phyloP scores from a whole-genome alignment of 2,113 vertebrate species.

The Egretta garzetta region DNA sequence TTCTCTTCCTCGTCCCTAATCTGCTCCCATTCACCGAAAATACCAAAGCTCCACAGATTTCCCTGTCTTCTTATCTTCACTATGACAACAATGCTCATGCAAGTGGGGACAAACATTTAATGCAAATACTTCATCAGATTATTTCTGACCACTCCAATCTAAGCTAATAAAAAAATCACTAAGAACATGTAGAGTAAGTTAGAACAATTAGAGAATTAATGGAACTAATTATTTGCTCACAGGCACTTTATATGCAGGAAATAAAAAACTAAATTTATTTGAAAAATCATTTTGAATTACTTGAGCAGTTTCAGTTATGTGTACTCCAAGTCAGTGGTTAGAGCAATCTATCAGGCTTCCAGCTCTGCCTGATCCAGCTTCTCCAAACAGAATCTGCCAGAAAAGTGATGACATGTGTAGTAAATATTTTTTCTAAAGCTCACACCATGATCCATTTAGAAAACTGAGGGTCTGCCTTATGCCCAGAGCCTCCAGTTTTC shows the following conservation, averaged over 20 bases:
- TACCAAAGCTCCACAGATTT: background rate
- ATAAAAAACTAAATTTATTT: background rate
- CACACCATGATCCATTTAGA: background rate
- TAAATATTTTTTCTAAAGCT: conserved; percentile 33
- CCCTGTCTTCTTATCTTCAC: background rate
- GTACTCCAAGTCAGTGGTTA: background rate
- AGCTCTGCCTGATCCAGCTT: background rate
- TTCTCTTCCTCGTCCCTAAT: background rate
- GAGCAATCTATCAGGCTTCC: background rate
- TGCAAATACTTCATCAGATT: background rate
- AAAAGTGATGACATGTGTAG: background rate
- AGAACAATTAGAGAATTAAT: conserved; percentile 15
- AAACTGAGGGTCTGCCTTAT: background rate
- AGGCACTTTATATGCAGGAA: background rate
- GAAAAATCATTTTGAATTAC: background rate
- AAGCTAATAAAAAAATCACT: background rate
- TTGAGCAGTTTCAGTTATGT: background rate
- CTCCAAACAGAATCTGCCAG: conserved; percentile 14
- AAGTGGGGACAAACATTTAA: background rate
- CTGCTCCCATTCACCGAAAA: background rate
- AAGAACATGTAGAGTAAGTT: background rate
- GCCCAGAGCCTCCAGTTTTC: background rate
- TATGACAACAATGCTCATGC: background rate
- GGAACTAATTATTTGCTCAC: background rate
- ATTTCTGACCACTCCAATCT: background rate